Base-by-base conservation (phyloP, 2,113 vertebrate species). In the Toxotes jaculatrix region DNA sequence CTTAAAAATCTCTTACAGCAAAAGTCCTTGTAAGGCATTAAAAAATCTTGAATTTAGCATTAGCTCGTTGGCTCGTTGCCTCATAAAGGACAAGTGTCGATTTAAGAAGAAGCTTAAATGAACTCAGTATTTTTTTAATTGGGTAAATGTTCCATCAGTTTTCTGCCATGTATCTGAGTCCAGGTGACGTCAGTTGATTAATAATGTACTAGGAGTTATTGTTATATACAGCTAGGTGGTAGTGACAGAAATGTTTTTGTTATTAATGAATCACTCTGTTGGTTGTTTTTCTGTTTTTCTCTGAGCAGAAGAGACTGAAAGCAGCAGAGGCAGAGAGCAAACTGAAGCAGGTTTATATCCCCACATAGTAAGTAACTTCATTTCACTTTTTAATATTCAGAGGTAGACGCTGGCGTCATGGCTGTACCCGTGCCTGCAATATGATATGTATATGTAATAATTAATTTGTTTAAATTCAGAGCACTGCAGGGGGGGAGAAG, bases 321-420 rank as follows among this genome's bases (percentile, higher is more conserved):
- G 98, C 98, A 5, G 98, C 98, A 76, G 98, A 98, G 94, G 98
- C 98, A 56, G 98, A 99, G 91, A 99, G 98, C 94, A 99, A 98
- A 92, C 94, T 99, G 94, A 98, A 99, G 91, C 98, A 99, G 95
- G 98, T 99, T 49, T 99, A 99, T 95, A 99, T 99, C 93, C 98
- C 98, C 82, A 99, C 97, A 86, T 99, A 99, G 98, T 99, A 95
- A 98, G 98, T 99, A 38, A 7, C 43, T 34, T 64, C 11, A 7
- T 11, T 57, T 62, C 36, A 51, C 40, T 12, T 68, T 45, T 79
- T 23, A 34, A 19, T 34, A 16, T 49, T 65, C 19, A 27, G 4
- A 53, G 43, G 12, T 57, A 40, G 23, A 23, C 17, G 57, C 53
- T 11, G 16, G 2, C 9, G 9, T 77, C 12, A 45, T 75, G 36